Evolutionary conservation across 2,113 vertebrate genomes (phyloP).

Genomic region (Hippocampus guttulatus): DNA sequence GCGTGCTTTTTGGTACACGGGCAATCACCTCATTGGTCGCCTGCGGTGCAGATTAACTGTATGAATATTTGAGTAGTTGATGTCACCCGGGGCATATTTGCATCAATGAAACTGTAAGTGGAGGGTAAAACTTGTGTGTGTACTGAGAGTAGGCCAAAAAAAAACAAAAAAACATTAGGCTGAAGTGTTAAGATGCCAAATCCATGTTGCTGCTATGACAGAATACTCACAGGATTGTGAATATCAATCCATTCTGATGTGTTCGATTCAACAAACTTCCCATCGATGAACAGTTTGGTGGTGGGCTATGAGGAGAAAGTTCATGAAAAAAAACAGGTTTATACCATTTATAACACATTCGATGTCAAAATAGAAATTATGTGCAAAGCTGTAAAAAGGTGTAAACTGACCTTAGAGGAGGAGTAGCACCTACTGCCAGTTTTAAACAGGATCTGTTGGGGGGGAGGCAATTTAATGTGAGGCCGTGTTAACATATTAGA

Average conservation of each 20-base stretch:
- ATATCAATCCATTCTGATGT: constrained; percentile 90
- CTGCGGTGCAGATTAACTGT: constrained; percentile 54
- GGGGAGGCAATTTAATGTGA: background rate
- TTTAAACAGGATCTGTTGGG: constrained; percentile 53
- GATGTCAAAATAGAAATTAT: background rate
- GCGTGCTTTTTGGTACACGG: constrained; percentile 86
- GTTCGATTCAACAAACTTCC: constrained; percentile 93
- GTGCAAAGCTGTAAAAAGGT: background rate
- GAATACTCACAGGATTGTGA: constrained; percentile 88
- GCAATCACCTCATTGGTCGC: constrained; percentile 90
- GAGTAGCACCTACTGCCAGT: constrained; percentile 60
- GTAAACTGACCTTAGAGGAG: constrained; percentile 64
- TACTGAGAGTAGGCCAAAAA: background rate
- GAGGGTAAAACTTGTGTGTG: background rate
- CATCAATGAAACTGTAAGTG: constrained; percentile 3
- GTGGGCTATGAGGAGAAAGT: constrained; percentile 72
- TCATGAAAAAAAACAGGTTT: background rate
- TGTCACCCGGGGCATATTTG: background rate
- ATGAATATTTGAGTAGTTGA: background rate
- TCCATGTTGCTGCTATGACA: background rate
- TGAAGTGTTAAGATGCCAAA: background rate
- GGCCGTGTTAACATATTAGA: background rate
- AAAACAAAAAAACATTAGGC: background rate
- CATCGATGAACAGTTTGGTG: constrained; percentile 94
- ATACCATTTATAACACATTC: background rate